Evolutionary conservation across 1,140 invertebrate species (phyloP), one percentile per base, ranked within the genome.

Genomic region (Drusus annulatus): DNA sequence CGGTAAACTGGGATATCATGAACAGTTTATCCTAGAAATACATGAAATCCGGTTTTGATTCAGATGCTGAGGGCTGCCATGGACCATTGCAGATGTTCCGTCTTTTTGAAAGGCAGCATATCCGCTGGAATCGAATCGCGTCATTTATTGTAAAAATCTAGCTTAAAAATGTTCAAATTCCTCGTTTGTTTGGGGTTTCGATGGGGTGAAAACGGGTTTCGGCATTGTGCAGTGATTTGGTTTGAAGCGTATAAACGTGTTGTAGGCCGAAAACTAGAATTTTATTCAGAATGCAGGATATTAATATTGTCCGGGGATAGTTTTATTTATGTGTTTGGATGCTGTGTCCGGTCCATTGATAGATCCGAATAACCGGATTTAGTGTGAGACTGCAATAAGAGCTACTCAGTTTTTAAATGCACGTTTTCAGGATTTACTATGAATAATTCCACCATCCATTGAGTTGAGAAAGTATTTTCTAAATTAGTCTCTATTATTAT

Each of bases 301-400:
- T 78, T 63, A 69, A 68, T 68, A 68, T 13, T 78, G 25, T 51
- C 23, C 25, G 10, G n/a, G 63, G 52, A 71, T 60, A 50, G 36
- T 68, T 80, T 76, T 63, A 50, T 76, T 58, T 54, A 10, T 45
- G 10, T 45, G 36, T 45, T 36, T 36, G 81, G 81, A 82, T 80
- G 81, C 81, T 82, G 81, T 52, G 81, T 82, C 81, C 81, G 81
- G 74, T 80, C 78, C 63, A 79, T 79, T 63, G 23, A 76, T 68
- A 10, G 23, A 15, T 45, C 62, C 17, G 63, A 50, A 19, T 56
- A 73, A 82, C 81, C 81, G 81, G 81, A 80, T 79, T 79, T 16
- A 15, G 36, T 45, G 36, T 7, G 36, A 45, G 1, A 10, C 36
- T 45, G 10, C 36, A 13, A 45, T 1, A 1, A 45, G 36, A 45